Conservation (phyloP, 2,797 vertebrate species). For the Gymnothorax javanicus region DNA sequence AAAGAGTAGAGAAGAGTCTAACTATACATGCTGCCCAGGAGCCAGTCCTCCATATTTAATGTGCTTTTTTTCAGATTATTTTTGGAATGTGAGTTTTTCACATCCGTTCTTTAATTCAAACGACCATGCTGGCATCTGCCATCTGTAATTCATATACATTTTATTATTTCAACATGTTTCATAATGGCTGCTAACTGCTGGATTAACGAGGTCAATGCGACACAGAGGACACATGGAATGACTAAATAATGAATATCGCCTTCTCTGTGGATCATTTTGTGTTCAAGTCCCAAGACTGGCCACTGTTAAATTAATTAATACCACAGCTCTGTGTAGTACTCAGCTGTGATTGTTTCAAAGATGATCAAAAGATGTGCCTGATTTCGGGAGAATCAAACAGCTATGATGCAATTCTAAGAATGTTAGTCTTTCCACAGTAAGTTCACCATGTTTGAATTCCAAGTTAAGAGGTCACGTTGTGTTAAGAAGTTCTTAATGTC, state of each 20-base stretch:
- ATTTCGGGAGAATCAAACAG: too few species aligned
- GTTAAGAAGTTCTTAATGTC: too few species aligned
- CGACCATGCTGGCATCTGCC: not conserved
- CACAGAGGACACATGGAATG: slow-evolving; percentile 20
- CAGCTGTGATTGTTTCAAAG: too few species aligned
- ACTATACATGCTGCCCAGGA: not conserved
- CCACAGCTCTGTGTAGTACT: too few species aligned
- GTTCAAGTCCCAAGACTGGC: not conserved
- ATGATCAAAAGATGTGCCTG: too few species aligned
- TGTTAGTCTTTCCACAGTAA: too few species aligned
- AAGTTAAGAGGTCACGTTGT: too few species aligned
- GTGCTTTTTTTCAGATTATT: not conserved
- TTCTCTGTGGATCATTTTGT: not conserved
- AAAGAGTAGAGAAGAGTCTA: not conserved
- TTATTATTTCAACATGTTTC: not conserved
- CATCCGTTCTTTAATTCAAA: not conserved
- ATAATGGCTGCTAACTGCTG: slow-evolving; percentile 11
- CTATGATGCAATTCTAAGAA: too few species aligned
- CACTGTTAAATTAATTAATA: not conserved
- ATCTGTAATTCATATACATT: not conserved
- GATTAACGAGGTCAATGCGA: slow-evolving; percentile 14
- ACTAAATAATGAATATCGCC: not conserved
- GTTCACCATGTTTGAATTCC: too few species aligned
- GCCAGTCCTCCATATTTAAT: not conserved
- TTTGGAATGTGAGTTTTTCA: not conserved